Conservation (phyloP, 2,797 vertebrate species). For the Ispidina picta region DNA sequence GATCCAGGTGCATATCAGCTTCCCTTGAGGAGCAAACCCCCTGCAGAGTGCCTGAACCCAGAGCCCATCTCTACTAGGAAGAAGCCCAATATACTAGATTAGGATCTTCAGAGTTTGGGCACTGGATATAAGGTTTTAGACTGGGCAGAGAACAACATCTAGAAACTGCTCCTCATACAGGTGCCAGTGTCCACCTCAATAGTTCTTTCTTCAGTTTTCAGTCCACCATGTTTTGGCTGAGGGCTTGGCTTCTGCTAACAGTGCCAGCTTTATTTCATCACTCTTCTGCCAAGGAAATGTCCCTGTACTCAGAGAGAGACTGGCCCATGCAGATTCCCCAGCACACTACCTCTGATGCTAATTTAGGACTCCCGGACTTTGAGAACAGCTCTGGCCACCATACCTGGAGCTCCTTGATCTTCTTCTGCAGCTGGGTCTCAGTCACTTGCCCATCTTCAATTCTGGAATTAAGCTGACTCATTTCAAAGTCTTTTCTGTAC, state of each 20-base stretch:
- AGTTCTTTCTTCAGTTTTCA: background rate
- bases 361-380: background rate
- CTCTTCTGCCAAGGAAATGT: background rate
- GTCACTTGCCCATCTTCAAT: conserved; percentile 89
- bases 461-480: conserved; percentile 85
- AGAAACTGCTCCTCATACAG: background rate
- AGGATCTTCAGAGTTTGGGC: background rate
- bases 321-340: background rate
- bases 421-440: conserved; percentile 87
- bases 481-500: conserved; percentile 88
- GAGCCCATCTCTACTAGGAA: background rate
- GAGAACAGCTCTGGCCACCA: background rate
- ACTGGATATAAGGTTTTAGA: background rate
- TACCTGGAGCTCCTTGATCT: conserved; percentile 92
- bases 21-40: background rate
- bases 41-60: background rate
- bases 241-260: background rate
- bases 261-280: background rate
- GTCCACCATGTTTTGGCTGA: background rate
- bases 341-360: background rate
- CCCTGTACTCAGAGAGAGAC: background rate
- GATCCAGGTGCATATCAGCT: background rate
- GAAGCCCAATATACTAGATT: background rate
- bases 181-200: background rate
- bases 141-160: background rate